Evolutionary conservation across 30 jellyfish, hydroid and myxozoan species (phyloP).

Genomic region (Hydractinia symbiolongicarpus): DNA sequence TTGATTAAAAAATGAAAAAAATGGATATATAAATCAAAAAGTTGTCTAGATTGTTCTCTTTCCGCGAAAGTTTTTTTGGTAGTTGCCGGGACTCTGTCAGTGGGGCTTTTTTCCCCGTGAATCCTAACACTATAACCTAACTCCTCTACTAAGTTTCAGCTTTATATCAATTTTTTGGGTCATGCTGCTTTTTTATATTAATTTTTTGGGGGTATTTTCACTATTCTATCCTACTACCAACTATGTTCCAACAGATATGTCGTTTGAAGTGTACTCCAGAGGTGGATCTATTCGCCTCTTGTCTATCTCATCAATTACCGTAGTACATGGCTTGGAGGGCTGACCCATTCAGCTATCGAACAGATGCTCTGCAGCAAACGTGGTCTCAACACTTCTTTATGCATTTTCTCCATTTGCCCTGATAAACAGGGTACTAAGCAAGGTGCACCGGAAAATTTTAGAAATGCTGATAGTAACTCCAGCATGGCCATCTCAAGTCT

Average conservation of each 20-base stretch:
- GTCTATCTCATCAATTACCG: slow-evolving; percentile 38
- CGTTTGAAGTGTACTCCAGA: slow-evolving; percentile 14
- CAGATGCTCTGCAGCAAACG: slow-evolving; percentile 25
- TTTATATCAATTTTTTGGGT: too few species aligned
- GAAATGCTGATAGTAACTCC: slow-evolving; percentile 33
- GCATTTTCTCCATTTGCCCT: slow-evolving; percentile 43
- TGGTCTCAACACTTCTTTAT: slow-evolving; percentile 39
- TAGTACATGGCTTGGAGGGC: slow-evolving; percentile 37
- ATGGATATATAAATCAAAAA: too few species aligned
- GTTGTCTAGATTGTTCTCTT: too few species aligned
- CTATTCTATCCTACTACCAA: too few species aligned
- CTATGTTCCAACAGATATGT: slow-evolving; percentile 27
- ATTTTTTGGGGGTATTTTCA: too few species aligned
- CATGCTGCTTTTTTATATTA: too few species aligned
- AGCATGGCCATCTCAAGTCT: slow-evolving; percentile 36
- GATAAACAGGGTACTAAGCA: slow-evolving; percentile 17
- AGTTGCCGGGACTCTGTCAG: too few species aligned
- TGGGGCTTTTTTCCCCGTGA: too few species aligned
- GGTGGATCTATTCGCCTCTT: slow-evolving; percentile 39
- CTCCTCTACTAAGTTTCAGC: too few species aligned
- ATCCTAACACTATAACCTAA: too few species aligned
- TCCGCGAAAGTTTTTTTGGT: too few species aligned
- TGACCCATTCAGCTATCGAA: slow-evolving; percentile 33
- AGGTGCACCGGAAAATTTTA: background rate
- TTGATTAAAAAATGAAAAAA: too few species aligned